These are phyloP conservation scores for Pseudomyrmex flavicornis DNA, from an alignment of 1,140 invertebrate species.

Conservation along the genomic window DNA sequence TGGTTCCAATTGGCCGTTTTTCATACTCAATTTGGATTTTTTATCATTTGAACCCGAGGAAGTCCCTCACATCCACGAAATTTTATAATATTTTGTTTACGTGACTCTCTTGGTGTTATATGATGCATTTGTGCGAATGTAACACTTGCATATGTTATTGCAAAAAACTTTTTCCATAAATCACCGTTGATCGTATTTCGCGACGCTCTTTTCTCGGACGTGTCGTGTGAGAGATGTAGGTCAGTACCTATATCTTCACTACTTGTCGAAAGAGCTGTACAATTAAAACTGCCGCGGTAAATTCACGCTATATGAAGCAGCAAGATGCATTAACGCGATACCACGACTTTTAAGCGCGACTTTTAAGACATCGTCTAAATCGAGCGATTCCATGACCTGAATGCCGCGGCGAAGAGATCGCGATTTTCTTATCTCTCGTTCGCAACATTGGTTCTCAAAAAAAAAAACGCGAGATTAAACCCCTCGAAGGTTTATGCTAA, in stretches of 20 bases:
- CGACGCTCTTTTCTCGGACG: neutral
- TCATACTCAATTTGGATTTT: too few species aligned
- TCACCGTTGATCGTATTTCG: slow-evolving; percentile 2
- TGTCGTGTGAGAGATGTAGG: slow-evolving; percentile 3
- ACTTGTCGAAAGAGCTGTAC: slow-evolving; percentile 28
- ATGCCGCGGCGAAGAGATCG: neutral
- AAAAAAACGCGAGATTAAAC: slow-evolving; percentile 2
- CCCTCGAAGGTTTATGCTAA: slow-evolving; percentile 6
- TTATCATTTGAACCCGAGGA: too few species aligned
- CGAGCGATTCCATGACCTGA: slow-evolving; percentile 31
- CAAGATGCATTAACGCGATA: slow-evolving; percentile 30
- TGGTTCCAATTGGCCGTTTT: too few species aligned
- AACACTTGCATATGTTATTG: neutral
- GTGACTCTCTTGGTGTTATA: neutral
- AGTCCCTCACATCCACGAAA: too few species aligned
- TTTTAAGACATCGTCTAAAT: neutral
- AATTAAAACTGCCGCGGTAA: slow-evolving; percentile 31
- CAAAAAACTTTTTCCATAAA: neutral
- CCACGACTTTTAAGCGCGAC: slow-evolving; percentile 26
- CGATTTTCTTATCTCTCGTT: slow-evolving; percentile 41
- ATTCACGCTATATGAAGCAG: neutral
- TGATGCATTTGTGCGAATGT: neutral
- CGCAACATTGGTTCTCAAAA: slow-evolving; percentile 6
- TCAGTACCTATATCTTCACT: slow-evolving; percentile 4
- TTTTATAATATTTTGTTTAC: too few species aligned